phyloP scores from a whole-genome alignment of 2,888 invertebrate species.

The Capitulum mitella region DNA sequence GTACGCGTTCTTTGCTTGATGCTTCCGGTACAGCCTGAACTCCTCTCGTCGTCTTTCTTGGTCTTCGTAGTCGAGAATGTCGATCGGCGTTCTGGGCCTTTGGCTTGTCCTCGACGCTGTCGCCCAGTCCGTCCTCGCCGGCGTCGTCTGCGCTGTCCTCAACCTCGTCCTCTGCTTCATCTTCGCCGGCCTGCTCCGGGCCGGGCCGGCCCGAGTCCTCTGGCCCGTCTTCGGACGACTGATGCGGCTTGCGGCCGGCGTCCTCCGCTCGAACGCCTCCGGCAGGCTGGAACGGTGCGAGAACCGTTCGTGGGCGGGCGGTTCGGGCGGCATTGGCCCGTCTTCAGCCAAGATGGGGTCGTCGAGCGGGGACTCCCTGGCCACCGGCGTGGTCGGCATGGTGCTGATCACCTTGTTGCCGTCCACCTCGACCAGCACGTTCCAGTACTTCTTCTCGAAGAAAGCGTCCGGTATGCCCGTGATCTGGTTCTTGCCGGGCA shows the following conservation, averaged over 20 bases:
- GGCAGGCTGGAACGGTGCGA: background rate
- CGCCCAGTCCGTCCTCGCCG: too few relatives aligned
- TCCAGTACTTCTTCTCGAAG: slow-evolving; percentile 17
- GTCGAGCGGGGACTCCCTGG: too few relatives aligned
- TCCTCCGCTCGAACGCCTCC: background rate
- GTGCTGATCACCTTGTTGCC: slow-evolving; percentile 24
- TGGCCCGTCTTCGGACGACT: too few relatives aligned
- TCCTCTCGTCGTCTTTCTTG: background rate
- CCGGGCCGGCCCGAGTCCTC: too few relatives aligned
- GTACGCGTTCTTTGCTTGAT: background rate
- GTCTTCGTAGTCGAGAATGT: background rate
- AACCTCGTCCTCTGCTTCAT: too few relatives aligned
- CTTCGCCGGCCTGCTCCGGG: too few relatives aligned
- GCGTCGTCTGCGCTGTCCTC: too few relatives aligned
- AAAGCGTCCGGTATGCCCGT: slow-evolving; percentile 10
- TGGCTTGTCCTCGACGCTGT: too few relatives aligned
- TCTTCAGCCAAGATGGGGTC: background rate
- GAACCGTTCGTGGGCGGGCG: too few relatives aligned
- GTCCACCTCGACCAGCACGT: slow-evolving; percentile 7
- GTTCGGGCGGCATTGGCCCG: background rate
- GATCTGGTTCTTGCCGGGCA: background rate
- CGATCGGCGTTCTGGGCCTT: too few relatives aligned
- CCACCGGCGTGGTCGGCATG: background rate
- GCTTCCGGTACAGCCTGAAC: background rate
- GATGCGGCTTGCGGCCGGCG: too few relatives aligned